Percentiles rank a stretch among this genome's conserved stretches.
These are phyloP conservation scores for Wiebesia pumilae DNA, from an alignment of 1,140 invertebrate species.

Conservation along the genomic window DNA sequence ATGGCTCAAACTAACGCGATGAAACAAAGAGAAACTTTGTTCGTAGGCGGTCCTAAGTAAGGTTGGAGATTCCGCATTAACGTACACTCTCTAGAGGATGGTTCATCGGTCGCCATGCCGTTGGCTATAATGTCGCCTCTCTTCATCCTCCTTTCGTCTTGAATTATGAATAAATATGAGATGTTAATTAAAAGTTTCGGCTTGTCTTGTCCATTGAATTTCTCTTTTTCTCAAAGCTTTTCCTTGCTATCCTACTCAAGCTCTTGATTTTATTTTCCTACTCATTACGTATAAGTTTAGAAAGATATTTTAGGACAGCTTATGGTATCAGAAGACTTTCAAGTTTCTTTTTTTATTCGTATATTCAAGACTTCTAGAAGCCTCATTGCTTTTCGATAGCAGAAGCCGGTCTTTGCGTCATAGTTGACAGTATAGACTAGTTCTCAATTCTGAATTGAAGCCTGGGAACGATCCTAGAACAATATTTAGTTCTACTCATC, in stretches of 20 bases:
- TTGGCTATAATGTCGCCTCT: not conserved
- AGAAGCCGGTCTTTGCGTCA: too few relatives aligned
- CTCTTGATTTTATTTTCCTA: not conserved
- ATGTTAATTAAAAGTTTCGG: constrained; percentile 62
- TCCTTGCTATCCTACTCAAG: not conserved
- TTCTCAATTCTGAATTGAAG: not conserved
- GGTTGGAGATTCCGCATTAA: constrained; percentile 54
- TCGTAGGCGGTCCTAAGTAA: not conserved
- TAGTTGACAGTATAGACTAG: not conserved
- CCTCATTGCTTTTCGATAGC: not conserved
- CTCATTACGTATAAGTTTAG: not conserved
- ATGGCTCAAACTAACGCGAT: not conserved
- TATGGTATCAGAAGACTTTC: not conserved
- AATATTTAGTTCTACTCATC: not conserved
- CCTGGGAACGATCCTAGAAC: not conserved
- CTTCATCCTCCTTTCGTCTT: not conserved
- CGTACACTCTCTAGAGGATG: constrained; percentile 49
- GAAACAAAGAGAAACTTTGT: constrained; percentile 25
- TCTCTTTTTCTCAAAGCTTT: not conserved
- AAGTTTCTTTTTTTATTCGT: not conserved
- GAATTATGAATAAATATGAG: constrained; percentile 64
- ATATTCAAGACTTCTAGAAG: too few relatives aligned
- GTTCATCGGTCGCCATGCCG: constrained; percentile 18
- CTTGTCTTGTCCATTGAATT: not conserved
- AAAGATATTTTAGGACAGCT: not conserved